Evolutionary conservation across 2,113 vertebrate genomes (phyloP), one percentile per base, ranked within the genome.

Genomic region (Crotalus tigris): DNA sequence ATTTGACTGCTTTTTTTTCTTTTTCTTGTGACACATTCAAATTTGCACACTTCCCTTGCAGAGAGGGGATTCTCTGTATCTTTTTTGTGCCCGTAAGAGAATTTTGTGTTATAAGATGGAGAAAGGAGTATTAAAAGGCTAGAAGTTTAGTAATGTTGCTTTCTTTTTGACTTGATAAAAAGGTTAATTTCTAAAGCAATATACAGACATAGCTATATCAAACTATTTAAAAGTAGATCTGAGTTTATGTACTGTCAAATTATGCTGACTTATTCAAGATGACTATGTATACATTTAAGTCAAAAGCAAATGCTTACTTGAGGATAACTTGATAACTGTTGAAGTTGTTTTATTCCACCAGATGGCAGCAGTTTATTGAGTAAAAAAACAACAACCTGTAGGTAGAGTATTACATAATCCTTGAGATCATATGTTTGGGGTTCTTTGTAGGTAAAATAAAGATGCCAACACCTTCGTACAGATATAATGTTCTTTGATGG

Each of bases 291-390:
- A 57, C 19, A 57, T 11, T 57, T 57, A 59, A 4, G 29, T 1
- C n/a, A 59, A 5, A 9, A 24, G 19, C 3, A 15, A 39, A 8
- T 10, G 2, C 39, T 26, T 51, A 21, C 55, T 51, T n/a, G 33
- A 59, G 15, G 49, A n/a, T 4, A 44, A 44, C 44, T 44, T 44
- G 21, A 13, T 49, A 19, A 15, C 12, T 87, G 19, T 0, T 9
- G 54, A 21, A 39, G 51, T 39, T 44, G 3, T 11, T 85, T 55
- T 53, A 26, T 15, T 46, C 88, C 92, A 93, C 92, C 89, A 93
- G 92, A 51, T 86, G 92, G 92, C 92, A 93, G 88, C 88, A 90
- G 29, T 21, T 44, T 81, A 81, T 81, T n/a, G 26, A 61, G 23
- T 86, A 39, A 86, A 46, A 55, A 69, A 51, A 44, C 5, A 26